phyloP scores from a whole-genome alignment of 2,113 vertebrate species.

The Eublepharis macularius region DNA sequence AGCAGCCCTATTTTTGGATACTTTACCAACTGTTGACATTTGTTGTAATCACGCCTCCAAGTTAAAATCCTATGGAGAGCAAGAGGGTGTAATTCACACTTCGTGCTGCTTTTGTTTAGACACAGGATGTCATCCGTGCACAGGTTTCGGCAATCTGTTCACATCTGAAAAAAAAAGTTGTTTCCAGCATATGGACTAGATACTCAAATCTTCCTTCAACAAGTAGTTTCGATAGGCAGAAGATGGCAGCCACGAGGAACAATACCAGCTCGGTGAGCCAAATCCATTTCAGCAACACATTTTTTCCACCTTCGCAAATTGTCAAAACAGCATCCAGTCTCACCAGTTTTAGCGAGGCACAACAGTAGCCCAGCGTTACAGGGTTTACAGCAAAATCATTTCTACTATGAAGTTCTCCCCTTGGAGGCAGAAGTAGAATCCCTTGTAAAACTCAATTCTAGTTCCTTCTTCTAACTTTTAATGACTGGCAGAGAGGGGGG shows the following conservation, averaged over 20 bases:
- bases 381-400: slow-evolving; percentile 41
- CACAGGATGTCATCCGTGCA: background rate
- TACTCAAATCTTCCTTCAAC: background rate
- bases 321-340: slow-evolving; percentile 32
- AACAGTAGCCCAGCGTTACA: slow-evolving; percentile 26
- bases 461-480: background rate
- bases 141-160: background rate
- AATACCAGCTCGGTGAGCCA: background rate
- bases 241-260: background rate
- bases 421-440: background rate
- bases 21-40: background rate
- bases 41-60: slow-evolving; percentile 6
- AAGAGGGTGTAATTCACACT: background rate
- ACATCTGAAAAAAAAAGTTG: background rate
- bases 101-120: slow-evolving; percentile 22
- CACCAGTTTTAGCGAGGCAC: slow-evolving; percentile 37
- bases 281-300: background rate
- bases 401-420: background rate
- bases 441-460: background rate
- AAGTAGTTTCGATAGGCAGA: slow-evolving; percentile 16
- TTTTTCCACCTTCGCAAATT: background rate
- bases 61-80: background rate
- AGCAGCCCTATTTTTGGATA: background rate
- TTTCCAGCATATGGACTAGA: slow-evolving; percentile 13
- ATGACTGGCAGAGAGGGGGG: background rate